Conservation (phyloP, 2,113 vertebrate genomes). For the Cyprinus carpio region DNA sequence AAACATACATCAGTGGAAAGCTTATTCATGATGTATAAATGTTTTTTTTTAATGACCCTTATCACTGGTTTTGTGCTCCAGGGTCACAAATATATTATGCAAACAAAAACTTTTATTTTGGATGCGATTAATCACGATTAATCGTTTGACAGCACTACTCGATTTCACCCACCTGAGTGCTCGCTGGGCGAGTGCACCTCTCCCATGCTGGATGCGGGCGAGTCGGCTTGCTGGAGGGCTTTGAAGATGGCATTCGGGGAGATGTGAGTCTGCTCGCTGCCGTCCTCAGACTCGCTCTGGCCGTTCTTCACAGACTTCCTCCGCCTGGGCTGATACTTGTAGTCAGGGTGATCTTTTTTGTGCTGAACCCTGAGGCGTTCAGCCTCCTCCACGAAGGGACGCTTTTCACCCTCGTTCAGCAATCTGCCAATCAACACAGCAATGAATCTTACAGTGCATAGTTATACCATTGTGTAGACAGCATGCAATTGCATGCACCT, state of each 20-base stretch:
- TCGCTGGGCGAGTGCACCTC: slow-evolving; percentile 94
- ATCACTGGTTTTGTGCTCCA: too few species aligned
- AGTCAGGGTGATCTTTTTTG: slow-evolving; percentile 98
- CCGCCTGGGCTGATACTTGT: slow-evolving; percentile 94
- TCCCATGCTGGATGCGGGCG: slow-evolving; percentile 94
- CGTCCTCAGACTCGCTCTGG: slow-evolving; percentile 88
- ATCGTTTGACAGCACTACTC: not conserved
- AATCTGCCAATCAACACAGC: slow-evolving; percentile 71
- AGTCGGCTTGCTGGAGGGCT: slow-evolving; percentile 93
- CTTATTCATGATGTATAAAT: too few species aligned
- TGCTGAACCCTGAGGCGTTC: slow-evolving; percentile 95
- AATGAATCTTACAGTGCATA: not conserved
- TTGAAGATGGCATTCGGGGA: slow-evolving; percentile 96
- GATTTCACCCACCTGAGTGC: slow-evolving; percentile 83
- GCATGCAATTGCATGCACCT: too few species aligned
- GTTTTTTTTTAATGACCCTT: too few species aligned
- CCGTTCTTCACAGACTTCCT: slow-evolving; percentile 96
- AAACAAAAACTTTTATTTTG: too few species aligned
- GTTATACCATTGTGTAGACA: too few species aligned
- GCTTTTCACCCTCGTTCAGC: slow-evolving; percentile 92
- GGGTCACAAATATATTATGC: too few species aligned
- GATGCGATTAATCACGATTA: not conserved
- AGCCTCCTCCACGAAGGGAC: slow-evolving; percentile 95
- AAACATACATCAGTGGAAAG: too few species aligned
- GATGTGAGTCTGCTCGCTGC: slow-evolving; percentile 89